phyloP scores from a whole-genome alignment of 2,797 vertebrate genomes.

The Taeniopygia guttata region DNA sequence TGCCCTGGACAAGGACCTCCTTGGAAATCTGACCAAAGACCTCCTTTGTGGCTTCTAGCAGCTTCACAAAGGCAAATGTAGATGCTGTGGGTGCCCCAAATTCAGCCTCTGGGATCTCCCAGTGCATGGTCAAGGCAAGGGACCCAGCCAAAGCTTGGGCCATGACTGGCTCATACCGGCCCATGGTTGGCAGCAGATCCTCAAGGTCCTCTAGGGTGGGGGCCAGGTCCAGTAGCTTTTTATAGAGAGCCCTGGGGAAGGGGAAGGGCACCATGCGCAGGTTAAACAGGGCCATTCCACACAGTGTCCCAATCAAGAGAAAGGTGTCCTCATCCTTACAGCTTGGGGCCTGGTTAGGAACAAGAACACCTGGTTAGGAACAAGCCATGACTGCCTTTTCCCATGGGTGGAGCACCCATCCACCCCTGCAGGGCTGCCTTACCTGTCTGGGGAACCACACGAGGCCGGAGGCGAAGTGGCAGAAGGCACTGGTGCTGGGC shows the following conservation, averaged over 20 bases:
- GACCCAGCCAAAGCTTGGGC: neutral
- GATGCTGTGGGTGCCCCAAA: rapidly evolving
- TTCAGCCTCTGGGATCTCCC: neutral
- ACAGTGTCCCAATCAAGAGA: constrained; percentile 49
- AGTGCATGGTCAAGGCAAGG: rapidly evolving
- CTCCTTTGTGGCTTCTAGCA: neutral
- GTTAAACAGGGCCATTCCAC: constrained; percentile 70
- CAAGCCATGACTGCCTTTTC: too few species aligned
- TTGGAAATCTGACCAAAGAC: neutral
- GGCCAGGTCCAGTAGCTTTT: constrained; percentile 59
- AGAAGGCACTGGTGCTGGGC: neutral
- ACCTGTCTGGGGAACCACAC: constrained; percentile 70
- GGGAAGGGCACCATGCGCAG: neutral
- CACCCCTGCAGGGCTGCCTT: neutral
- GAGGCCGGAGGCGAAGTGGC: neutral
- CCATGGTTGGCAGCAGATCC: constrained; percentile 46
- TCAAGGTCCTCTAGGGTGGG: constrained; percentile 69
- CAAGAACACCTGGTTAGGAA: neutral
- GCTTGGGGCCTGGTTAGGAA: neutral
- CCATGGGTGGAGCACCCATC: too few species aligned
- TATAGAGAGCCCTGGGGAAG: constrained; percentile 72
- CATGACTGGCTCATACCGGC: neutral
- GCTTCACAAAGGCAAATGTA: rapidly evolving
- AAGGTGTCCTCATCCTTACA: neutral
- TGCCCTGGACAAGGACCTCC: neutral